Evolutionary conservation across 2,797 vertebrate species (phyloP).

Genomic region (Ateles fusciceps): DNA sequence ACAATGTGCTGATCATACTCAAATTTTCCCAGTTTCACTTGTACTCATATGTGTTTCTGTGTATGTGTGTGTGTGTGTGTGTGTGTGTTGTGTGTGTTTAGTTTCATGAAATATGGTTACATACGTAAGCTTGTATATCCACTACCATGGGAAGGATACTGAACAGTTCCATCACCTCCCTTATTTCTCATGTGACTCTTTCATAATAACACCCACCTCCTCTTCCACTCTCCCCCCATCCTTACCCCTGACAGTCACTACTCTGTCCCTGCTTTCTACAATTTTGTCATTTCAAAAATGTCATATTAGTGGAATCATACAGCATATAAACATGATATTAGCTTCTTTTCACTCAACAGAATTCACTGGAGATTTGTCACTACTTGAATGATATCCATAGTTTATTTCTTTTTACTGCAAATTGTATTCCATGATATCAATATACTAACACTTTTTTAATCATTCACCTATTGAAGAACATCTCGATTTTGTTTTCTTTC

Average conservation of each 20-base stretch:
- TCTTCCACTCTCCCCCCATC: neutral
- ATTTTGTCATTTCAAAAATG: neutral
- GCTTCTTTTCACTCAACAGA: neutral
- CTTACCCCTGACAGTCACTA: neutral
- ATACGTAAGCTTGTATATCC: neutral
- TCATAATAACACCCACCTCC: neutral
- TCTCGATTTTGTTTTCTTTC: neutral
- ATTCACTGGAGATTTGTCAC: neutral
- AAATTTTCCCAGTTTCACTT: neutral
- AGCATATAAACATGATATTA: neutral
- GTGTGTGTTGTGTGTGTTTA: neutral
- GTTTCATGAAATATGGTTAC: neutral
- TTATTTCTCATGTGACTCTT: neutral
- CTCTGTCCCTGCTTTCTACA: neutral
- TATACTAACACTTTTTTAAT: neutral
- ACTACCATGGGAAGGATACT: neutral
- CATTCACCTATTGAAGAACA: neutral
- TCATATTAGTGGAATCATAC: neutral
- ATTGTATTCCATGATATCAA: neutral
- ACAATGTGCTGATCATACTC: neutral
- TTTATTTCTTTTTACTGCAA: neutral
- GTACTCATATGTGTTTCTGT: neutral
- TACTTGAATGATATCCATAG: neutral
- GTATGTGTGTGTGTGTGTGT: neutral
- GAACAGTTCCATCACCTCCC: neutral